Evolutionary conservation across 2,797 vertebrate species (phyloP).

Genomic region (Chaetophractus vellerosus): DNA sequence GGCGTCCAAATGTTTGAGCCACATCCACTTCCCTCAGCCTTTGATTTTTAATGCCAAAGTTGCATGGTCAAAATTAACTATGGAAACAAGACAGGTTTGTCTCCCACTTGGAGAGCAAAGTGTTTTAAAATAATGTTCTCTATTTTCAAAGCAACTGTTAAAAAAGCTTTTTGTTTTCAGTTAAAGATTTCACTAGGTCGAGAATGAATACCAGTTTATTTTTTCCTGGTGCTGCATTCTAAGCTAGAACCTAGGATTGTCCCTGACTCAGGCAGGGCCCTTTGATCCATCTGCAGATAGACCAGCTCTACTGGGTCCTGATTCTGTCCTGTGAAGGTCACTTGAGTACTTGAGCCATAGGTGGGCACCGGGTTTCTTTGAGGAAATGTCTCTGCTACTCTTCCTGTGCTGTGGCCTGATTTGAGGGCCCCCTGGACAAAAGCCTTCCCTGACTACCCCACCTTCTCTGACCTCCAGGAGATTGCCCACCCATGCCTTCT

Average conservation of each 20-base stretch:
- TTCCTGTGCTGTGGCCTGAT: neutral
- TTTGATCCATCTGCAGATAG: neutral
- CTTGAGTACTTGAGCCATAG: neutral
- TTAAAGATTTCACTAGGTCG: neutral
- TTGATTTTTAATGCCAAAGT: conserved; percentile 47
- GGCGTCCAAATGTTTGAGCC: too few relatives aligned
- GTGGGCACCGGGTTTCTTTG: neutral
- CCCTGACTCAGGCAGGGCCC: neutral
- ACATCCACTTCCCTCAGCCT: neutral
- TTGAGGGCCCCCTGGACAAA: neutral
- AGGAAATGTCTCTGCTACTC: neutral
- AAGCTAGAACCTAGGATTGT: neutral
- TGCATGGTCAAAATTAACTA: neutral
- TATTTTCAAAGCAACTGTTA: conserved; percentile 20
- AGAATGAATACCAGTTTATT: neutral
- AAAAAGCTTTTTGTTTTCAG: neutral
- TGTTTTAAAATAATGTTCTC: conserved; percentile 37
- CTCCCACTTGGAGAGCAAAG: neutral
- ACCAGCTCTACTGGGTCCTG: neutral
- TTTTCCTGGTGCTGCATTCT: neutral
- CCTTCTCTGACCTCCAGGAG: neutral
- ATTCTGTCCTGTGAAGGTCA: neutral
- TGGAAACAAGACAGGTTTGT: neutral
- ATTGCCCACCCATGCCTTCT: neutral
- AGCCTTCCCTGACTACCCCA: neutral